Conservation (phyloP, 2,888 invertebrate genomes). For the Standfussiana lucernea region DNA sequence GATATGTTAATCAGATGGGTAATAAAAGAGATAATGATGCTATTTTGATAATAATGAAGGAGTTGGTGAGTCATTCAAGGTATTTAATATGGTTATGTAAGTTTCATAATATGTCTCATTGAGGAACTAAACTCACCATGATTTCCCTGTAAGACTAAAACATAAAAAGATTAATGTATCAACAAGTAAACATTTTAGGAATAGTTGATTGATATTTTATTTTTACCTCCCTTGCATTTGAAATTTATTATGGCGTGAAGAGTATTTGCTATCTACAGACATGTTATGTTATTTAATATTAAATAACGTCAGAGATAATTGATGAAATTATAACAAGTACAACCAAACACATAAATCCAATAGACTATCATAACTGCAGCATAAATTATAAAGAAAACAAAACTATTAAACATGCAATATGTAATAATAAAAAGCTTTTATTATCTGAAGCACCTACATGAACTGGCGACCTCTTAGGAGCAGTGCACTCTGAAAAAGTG, state of each 20-base stretch:
- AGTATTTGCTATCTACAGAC: background rate
- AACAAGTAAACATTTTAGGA: background rate
- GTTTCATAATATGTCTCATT: constrained; percentile 4
- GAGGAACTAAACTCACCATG: background rate
- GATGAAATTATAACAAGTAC: constrained; percentile 8
- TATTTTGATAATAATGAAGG: constrained; percentile 4
- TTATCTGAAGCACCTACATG: constrained; percentile 66
- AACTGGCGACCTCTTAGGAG: constrained; percentile 64
- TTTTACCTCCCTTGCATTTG: no score
- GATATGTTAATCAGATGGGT: constrained; percentile 2
- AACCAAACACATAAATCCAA: constrained; percentile 18
- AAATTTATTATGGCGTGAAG: background rate
- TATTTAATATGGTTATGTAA: background rate
- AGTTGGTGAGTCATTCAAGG: background rate
- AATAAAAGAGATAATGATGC: background rate
- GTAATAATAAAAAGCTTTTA: constrained; percentile 59
- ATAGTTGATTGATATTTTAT: background rate
- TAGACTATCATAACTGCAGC: constrained; percentile 35
- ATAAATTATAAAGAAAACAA: constrained; percentile 62
- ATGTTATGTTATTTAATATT: background rate
- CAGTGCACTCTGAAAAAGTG: constrained; percentile 70
- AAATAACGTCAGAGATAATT: background rate
- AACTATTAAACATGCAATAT: constrained; percentile 57
- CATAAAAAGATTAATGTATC: background rate
- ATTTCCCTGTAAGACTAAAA: background rate